Percentiles rank a stretch among this genome's conserved stretches.
Evolutionary conservation across 2,113 vertebrate genomes (phyloP).

Genomic region (Athene noctua): DNA sequence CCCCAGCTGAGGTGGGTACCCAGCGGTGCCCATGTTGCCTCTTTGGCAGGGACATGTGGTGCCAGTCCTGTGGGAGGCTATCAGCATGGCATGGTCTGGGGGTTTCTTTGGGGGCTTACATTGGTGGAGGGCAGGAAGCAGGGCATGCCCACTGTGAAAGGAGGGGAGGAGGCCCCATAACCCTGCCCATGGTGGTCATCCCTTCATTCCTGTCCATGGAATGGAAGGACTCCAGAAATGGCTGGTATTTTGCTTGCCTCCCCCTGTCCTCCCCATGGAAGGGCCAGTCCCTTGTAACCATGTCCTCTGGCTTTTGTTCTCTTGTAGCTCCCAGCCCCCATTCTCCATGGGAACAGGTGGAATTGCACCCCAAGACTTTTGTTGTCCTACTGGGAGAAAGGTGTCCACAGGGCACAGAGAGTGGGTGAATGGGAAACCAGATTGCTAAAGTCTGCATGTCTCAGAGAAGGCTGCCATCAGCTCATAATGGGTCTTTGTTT

Average conservation of each 20-base stretch:
- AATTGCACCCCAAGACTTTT: background rate
- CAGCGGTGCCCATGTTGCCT: fast-evolving
- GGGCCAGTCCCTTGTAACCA: fast-evolving
- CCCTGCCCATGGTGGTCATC: background rate
- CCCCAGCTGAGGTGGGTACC: background rate
- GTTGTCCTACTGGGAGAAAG: background rate
- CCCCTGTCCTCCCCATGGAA: background rate
- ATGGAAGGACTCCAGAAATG: background rate
- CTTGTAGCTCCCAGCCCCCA: fast-evolving
- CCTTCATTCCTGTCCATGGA: background rate
- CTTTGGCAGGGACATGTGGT: background rate
- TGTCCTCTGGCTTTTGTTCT: background rate
- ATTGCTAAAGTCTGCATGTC: background rate
- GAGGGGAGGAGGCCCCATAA: background rate
- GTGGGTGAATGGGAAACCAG: background rate
- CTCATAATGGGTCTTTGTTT: background rate
- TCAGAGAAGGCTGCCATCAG: background rate
- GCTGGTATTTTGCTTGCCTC: fast-evolving
- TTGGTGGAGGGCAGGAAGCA: fast-evolving
- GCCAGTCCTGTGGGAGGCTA: fast-evolving
- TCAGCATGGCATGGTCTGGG: fast-evolving
- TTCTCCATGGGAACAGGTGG: fast-evolving
- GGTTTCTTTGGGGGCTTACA: background rate
- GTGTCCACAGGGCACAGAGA: background rate
- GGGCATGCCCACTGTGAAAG: background rate